Base-by-base conservation (phyloP, 2,888 invertebrate genomes). In the Andrena trimmerana region DNA sequence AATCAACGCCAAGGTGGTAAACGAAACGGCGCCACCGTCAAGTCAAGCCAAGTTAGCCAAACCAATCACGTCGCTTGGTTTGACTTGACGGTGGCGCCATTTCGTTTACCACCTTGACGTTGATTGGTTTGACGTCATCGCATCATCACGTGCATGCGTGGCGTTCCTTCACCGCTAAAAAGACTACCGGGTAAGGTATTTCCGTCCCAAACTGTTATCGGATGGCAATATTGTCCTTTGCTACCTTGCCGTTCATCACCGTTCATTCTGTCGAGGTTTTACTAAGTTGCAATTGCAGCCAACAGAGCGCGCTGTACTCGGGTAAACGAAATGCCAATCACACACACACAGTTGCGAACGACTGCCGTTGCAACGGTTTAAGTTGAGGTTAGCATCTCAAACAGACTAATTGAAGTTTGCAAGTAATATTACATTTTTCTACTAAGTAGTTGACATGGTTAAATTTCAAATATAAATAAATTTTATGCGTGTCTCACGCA, bases 361-460 rank as follows among this genome's bases (percentile, higher is more conserved):
- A 10, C 42, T 42, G 42, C 13, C 13, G 42, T 16, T 42, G 42
- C 42, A 42, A 5, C 1, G 4, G 42, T 4, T 65, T 5, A 0
- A n/a, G 24, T 48, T 29, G 8, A 31, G 73, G 42, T 76, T 73
- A 70, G 13, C 4, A 20, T 72, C 42, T 27, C 8, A 4, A 24
- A 6, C 5, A 59, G 48, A 7, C 10, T n/a, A 33, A 24, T 54
- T 8, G 6, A 42, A 42, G 10, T 33, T 33, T n/a, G 8, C 33
- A 31, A 63, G 16, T 36, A 27, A 29, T 36, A 70, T 42, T 63
- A 20, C 62, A 69, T 6, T 52, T 27, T 29, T 33, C 13, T 6
- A n/a, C 2, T 65, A 33, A 3, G 16, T 42, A 16, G 0, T 8
- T 27, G 0, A 63, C 8, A 3, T 54, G 6, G 57, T 20, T 10